A percentile compares a stretch with the other conserved stretches of the same genome.
These are phyloP conservation scores for human DNA, from an alignment of 2,113 vertebrate species.

Conservation along the genomic window GRCh38 chr3:169174001-169174500, in stretches of 20 bases:
- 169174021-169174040: neutral
- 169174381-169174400: neutral
- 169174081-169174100: conserved; percentile 7
- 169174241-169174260: neutral
- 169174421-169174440: neutral
- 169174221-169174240: conserved; percentile 12
- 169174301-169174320: neutral
- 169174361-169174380: neutral
- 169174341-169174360: neutral
- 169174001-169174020: neutral
- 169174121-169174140: neutral
- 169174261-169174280: neutral
- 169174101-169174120: neutral
- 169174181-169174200: neutral
- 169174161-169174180: neutral
- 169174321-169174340: neutral
- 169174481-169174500: neutral
- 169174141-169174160: neutral
- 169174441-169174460: neutral
- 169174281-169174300: conserved; percentile 6
- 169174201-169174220: neutral
- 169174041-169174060: neutral
- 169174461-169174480: neutral
- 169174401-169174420: neutral
- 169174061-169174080: neutral